Base-by-base conservation (phyloP, 1,140 invertebrate species). In the Trichoplusia ni region DNA sequence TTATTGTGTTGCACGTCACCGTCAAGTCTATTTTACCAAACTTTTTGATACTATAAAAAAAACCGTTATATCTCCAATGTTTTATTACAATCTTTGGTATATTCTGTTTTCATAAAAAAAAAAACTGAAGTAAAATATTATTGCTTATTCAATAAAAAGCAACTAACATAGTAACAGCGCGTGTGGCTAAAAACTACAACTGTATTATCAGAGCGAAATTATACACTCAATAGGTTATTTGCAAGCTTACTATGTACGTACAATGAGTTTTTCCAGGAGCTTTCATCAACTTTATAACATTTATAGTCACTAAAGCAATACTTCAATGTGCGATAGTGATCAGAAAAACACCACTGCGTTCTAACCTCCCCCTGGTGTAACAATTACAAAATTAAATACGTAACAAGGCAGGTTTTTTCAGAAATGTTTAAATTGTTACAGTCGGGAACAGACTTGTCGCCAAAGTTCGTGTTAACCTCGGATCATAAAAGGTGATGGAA, bases 321-420 rank as follows among this genome's bases (percentile, higher is more conserved):
- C 25, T 46, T 64, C 29, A 33, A 56, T 54, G 16, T 33, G 44
- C 53, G 64, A 71, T 71, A 71, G 44, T 29, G 38, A 63, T 66
- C 68, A 63, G 51, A 37, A 67, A 71, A 71, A 38, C 51, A 40
- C 54, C 40, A 27, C 44, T 23, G 40, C 35, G 53, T 42, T 53
- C 53, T 60, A 53, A 54, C 29, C 47, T 18, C 13, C 47, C 42
- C 40, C 9, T 18, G 16, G 56, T 23, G 11, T 40, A 63, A 67
- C 69, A 71, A 67, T 67, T 71, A 67, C 29, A 64, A 58, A 58
- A 62, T 60, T 60, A 63, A 70, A 66, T 65, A 59, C 38, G 46
- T 56, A 70, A 66, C 47, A 62, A 66, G 44, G 18, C 37, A 35
- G 25, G 27, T 54, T 44, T 44, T 56, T 47, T 37, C 23, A 29